These are phyloP conservation scores for Syritta pipiens DNA, from an alignment of 2,888 invertebrate species.

Conservation along the genomic window DNA sequence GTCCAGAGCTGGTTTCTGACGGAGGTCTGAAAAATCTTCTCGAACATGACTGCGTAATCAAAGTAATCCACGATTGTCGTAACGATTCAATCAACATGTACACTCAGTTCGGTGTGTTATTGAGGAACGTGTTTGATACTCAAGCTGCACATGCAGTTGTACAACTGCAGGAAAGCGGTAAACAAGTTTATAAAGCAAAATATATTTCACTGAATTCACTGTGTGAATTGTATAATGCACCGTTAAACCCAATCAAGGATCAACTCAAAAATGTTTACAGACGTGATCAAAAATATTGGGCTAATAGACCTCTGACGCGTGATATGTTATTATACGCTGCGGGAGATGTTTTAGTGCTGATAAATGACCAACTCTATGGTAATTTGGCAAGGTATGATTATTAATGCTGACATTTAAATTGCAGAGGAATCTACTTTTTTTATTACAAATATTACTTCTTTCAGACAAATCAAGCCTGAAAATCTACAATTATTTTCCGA, in stretches of 20 bases:
- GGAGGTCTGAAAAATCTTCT: conserved; percentile 89
- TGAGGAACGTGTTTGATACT: conserved; percentile 94
- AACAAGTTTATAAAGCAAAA: conserved; percentile 96
- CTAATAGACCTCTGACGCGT: conserved; percentile 90
- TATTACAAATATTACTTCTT: too few relatives aligned
- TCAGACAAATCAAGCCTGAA: conserved; percentile 85
- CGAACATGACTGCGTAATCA: conserved; percentile 89
- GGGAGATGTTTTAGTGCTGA: conserved; percentile 91
- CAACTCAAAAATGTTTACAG: conserved; percentile 92
- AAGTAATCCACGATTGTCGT: conserved; percentile 95
- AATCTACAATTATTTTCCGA: conserved; percentile 88
- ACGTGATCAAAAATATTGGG: conserved; percentile 93
- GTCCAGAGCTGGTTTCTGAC: conserved; percentile 88
- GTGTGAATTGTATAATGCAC: conserved; percentile 93
- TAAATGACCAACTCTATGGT: conserved; percentile 91
- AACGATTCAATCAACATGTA: conserved; percentile 94
- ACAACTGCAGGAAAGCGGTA: conserved; percentile 92
- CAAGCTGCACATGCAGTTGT: conserved; percentile 95
- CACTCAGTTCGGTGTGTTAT: conserved; percentile 90
- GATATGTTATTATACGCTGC: conserved; percentile 96
- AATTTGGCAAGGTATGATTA: conserved; percentile 82
- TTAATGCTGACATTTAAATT: neutral
- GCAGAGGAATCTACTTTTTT: too few relatives aligned
- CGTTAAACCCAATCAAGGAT: conserved; percentile 94
- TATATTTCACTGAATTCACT: conserved; percentile 94